Conservation (phyloP, 1,140 invertebrate genomes). For the Ephestia elutella region DNA sequence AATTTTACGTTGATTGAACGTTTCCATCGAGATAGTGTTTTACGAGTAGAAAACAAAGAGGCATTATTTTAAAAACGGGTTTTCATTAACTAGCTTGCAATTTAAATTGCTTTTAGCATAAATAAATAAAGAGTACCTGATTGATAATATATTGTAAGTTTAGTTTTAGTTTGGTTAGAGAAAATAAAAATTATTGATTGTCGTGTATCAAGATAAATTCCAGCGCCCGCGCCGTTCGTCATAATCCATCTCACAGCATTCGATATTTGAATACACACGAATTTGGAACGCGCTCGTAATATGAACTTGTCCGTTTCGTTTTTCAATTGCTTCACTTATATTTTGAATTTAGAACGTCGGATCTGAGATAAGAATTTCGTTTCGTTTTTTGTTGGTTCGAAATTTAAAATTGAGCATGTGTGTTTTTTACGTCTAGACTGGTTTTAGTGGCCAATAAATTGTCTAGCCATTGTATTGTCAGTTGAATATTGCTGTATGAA, state of each 20-base stretch:
- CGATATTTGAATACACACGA: slow-evolving; percentile 69
- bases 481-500: slow-evolving; percentile 28
- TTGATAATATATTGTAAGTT: too few species aligned
- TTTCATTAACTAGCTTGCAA: slow-evolving; percentile 39
- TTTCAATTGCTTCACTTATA: slow-evolving; percentile 71
- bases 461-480: slow-evolving; percentile 31
- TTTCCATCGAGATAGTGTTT: slow-evolving; percentile 47
- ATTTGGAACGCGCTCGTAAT: slow-evolving; percentile 65
- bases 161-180: too few species aligned
- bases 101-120: slow-evolving; percentile 24
- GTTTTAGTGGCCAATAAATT: slow-evolving; percentile 39
- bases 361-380: slow-evolving; percentile 51
- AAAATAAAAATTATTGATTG: slow-evolving; percentile 31
- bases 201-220: slow-evolving; percentile 41
- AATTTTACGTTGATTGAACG: slow-evolving; percentile 69
- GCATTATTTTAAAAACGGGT: slow-evolving; percentile 31
- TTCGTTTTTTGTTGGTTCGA: slow-evolving; percentile 38
- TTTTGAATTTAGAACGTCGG: slow-evolving; percentile 68
- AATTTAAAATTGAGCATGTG: slow-evolving; percentile 33
- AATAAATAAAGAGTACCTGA: too few species aligned
- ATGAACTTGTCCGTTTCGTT: slow-evolving; percentile 67
- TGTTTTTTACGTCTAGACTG: slow-evolving; percentile 32
- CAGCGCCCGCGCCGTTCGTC: slow-evolving; percentile 42
- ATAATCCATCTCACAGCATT: slow-evolving; percentile 59
- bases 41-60: slow-evolving; percentile 34